Base-by-base conservation (phyloP, 2,888 invertebrate genomes). In the Ophion ellenae region DNA sequence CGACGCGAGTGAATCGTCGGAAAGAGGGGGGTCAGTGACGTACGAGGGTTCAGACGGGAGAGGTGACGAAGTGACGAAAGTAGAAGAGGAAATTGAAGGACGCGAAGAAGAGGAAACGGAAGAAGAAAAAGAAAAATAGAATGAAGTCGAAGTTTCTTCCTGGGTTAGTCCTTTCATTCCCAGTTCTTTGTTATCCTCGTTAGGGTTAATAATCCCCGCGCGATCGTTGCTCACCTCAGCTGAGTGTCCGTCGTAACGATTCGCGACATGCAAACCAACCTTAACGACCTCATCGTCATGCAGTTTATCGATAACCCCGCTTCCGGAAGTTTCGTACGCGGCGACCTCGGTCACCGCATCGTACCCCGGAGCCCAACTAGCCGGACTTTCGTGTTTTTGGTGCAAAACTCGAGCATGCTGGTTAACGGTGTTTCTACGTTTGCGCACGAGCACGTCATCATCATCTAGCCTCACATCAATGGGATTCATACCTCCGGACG, bases 391-490 rank as follows among this genome's bases (percentile, higher is more conserved):
- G 66, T 67, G 85, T 84, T 70, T 83, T 79, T 89, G 90, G 88
- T 90, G 90, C 92, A 88, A 92, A 91, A 90, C 91, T 91, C 88
- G 90, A 88, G 89, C 96, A 96, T 95, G 96, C 96, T 95, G 95
- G 94, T 95, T 96, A 94, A 91, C 94, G 95, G 95, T 95, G 94
- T 96, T 96, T 95, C 96, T 97, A 97, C 96, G 97, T 94, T 95
- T 96, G 95, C 96, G 96, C 91, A 93, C 95, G 94, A 94, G 96
- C 85, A 88, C 85, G 84, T 82, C 79, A 53, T 53, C 53, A 14
- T 40, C 40, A 57, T 85, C 86, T 69, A 85, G 61, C 32, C 70
- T 40, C 53, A 24, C 40, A 75, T 86, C 89, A 87, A 82, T 77
- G 36, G 28, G 63, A 67, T 76, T 89, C 90, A 90, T 95, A 95